phyloP scores from a whole-genome alignment of 2,113 vertebrate genomes.

The Urocitellus parryii region DNA sequence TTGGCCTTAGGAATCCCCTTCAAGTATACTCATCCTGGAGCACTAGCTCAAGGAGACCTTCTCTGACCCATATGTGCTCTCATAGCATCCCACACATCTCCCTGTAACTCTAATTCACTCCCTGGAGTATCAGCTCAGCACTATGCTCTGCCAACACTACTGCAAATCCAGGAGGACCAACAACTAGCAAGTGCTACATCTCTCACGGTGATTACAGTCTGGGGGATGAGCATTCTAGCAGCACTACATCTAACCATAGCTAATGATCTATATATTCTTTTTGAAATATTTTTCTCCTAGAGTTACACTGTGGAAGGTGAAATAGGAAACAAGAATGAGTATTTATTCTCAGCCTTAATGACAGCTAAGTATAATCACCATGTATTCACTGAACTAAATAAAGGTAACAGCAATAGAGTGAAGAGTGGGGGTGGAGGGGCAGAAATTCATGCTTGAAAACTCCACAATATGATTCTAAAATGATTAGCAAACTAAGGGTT shows the following conservation, averaged over 20 bases:
- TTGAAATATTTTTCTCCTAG: background rate
- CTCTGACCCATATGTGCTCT: background rate
- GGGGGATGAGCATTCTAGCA: background rate
- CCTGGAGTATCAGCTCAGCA: background rate
- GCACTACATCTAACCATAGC: background rate
- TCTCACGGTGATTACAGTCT: background rate
- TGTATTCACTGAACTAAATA: background rate
- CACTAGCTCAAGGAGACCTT: background rate
- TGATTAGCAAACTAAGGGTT: slow-evolving; percentile 2
- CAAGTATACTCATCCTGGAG: background rate
- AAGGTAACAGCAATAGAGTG: background rate
- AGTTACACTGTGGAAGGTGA: background rate
- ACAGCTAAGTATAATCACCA: background rate
- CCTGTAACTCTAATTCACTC: background rate
- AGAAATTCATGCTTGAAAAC: slow-evolving; percentile 19
- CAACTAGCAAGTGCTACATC: background rate
- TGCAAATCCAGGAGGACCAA: background rate
- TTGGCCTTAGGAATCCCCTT: background rate
- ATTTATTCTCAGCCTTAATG: background rate
- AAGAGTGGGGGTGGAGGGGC: no score
- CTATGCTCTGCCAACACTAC: background rate
- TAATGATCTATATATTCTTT: background rate
- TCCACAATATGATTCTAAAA: background rate
- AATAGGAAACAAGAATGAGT: background rate
- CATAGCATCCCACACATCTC: background rate